phyloP scores from a whole-genome alignment of 2,797 vertebrate species.

The Hapalemur alaotrensis region DNA sequence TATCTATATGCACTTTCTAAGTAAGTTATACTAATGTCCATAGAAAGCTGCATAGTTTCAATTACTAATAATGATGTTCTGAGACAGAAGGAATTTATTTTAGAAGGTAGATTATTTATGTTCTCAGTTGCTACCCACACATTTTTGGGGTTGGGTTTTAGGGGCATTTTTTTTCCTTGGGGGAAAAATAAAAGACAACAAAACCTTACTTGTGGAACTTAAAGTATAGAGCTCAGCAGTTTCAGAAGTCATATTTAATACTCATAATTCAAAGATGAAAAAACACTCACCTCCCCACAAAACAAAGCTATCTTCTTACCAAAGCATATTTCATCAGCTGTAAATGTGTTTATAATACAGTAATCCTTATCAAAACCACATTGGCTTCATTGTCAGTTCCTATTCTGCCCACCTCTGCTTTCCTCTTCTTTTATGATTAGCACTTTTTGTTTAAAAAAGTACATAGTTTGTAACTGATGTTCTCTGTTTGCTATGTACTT shows the following conservation, averaged over 20 bases:
- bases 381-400: slow-evolving; percentile 58
- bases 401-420: slow-evolving; percentile 52
- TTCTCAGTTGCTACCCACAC: slow-evolving; percentile 61
- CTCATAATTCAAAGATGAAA: slow-evolving; percentile 61
- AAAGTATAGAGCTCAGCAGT: slow-evolving; percentile 25
- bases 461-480: slow-evolving; percentile 68
- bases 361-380: slow-evolving; percentile 31
- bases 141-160: background rate
- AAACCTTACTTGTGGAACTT: slow-evolving; percentile 6
- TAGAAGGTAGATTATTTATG: slow-evolving; percentile 70
- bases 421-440: slow-evolving; percentile 61
- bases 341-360: slow-evolving; percentile 28
- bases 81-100: slow-evolving; percentile 69
- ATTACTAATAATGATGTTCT: slow-evolving; percentile 63
- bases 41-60: slow-evolving; percentile 49
- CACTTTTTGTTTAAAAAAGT: background rate
- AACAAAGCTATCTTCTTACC: slow-evolving; percentile 34
- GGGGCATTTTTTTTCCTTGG: background rate
- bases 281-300: slow-evolving; percentile 21
- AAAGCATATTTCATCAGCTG: slow-evolving; percentile 49
- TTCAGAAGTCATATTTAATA: slow-evolving; percentile 36
- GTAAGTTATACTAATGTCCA: slow-evolving; percentile 44
- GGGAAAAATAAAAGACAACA: background rate
- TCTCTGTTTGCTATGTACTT: slow-evolving; percentile 69
- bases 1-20: slow-evolving; percentile 34